These are phyloP conservation scores for Acrobasis consociella DNA, from an alignment of 2,888 invertebrate species.

Conservation along the genomic window DNA sequence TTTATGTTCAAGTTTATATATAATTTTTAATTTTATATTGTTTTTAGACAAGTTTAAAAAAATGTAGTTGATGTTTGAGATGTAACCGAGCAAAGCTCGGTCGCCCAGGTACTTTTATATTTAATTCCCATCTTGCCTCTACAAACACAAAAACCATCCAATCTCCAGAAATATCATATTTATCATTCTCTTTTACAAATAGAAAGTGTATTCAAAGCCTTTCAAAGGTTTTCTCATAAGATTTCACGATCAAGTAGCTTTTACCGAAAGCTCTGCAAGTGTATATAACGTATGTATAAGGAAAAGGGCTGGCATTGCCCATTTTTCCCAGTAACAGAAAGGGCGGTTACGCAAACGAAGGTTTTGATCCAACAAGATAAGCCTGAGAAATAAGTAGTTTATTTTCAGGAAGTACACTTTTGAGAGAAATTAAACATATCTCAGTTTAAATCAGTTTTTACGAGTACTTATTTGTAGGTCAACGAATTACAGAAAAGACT, in stretches of 20 bases:
- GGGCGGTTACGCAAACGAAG: background rate
- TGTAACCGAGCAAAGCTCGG: too few relatives aligned
- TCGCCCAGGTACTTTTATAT: too few relatives aligned
- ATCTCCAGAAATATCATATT: background rate
- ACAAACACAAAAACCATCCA: too few relatives aligned
- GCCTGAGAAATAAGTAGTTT: background rate
- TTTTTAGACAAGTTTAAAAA: too few relatives aligned
- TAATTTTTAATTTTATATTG: too few relatives aligned
- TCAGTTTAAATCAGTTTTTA: too few relatives aligned
- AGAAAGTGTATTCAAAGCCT: background rate
- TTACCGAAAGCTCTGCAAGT: slow-evolving; percentile 1
- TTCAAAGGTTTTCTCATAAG: background rate
- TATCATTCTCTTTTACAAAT: background rate
- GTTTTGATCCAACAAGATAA: background rate
- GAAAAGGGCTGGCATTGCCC: background rate
- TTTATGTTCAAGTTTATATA: too few relatives aligned
- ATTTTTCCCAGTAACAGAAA: slow-evolving; percentile 11
- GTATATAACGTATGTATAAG: slow-evolving; percentile 3
- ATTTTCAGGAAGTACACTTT: background rate
- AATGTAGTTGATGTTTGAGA: too few relatives aligned
- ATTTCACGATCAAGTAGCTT: slow-evolving; percentile 2
- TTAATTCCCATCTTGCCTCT: too few relatives aligned
- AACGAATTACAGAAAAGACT: too few relatives aligned
- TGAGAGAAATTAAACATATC: background rate
- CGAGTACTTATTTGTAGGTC: too few relatives aligned